Base-by-base conservation (phyloP, 2,797 vertebrate genomes). In the Artibeus jamaicensis region DNA sequence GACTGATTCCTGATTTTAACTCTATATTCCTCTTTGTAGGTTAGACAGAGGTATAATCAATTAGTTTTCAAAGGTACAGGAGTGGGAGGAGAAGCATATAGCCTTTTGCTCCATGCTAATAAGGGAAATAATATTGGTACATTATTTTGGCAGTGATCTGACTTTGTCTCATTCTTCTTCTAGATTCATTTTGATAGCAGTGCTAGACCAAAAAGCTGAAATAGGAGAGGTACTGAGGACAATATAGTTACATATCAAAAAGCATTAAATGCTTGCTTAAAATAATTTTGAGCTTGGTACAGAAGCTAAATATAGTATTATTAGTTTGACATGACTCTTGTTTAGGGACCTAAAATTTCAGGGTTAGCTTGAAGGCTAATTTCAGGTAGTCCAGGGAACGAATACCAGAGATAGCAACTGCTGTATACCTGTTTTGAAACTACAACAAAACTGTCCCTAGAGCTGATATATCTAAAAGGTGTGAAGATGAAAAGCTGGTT, bases 1-100 rank as follows among this genome's bases (percentile, higher is more conserved):
- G 74, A 86, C 26, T 77, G 83, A 89, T 95, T 97, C 57, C 85
- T 88, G 19, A 96, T 82, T 67, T 96, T 96, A 86, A 90, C 21
- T 91, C 12, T 87, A 0, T 77, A 50, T 90, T 93, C 37, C 24
- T 97, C 91, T 92, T 65, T 87, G 1, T 88, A 95, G 32, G 24
- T 67, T 96, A 94, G 37, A 82, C 29, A 67, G 46, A 92, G 24
- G 1, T 94, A 18, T 84, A 83, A 79, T 91, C 55, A 57, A 73
- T 87, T 88, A 55, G 42, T 89, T 29, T 77, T 92, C 65, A 92
- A 39, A 86, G 34, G 16, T 42, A 42, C 37, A 92, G 26, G 50
- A 91, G 21, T 71, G 59, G 70, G 76, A 78, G 34, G 71, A 91
- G 65, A 85, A 53, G 16, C 22, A 55, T 88, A 62, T 14, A 86